Evolutionary conservation across 2,888 invertebrate genomes (phyloP).

Genomic region (Tenthredo amoena): DNA sequence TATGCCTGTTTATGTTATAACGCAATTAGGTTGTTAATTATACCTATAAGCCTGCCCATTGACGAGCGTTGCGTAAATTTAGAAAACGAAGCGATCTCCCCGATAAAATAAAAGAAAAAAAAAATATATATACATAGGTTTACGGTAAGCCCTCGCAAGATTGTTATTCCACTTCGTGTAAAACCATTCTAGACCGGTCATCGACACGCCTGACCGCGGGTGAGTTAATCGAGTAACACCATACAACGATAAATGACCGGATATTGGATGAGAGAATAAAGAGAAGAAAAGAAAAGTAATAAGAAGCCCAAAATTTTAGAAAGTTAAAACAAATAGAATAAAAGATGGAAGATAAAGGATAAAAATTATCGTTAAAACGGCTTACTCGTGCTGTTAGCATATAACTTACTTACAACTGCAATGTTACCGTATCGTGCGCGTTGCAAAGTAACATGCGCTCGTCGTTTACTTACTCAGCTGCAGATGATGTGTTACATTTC

Average conservation of each 20-base stretch:
- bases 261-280: neutral
- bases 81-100: neutral
- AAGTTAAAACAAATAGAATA: neutral
- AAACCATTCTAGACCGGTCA: neutral
- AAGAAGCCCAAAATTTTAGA: neutral
- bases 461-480: slow-evolving; percentile 75
- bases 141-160: neutral
- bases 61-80: neutral
- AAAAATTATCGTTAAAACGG: neutral
- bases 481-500: slow-evolving; percentile 77
- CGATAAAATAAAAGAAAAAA: too few species aligned
- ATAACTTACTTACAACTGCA: slow-evolving; percentile 24
- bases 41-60: neutral
- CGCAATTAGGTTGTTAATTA: neutral
- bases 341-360: neutral
- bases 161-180: neutral
- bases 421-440: slow-evolving; percentile 22
- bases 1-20: neutral
- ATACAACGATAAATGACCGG: neutral
- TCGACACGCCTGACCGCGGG: neutral
- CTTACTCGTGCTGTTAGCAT: slow-evolving; percentile 4
- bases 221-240: neutral
- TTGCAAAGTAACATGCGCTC: slow-evolving; percentile 61
- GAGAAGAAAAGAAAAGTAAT: neutral
- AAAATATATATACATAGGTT: neutral